Percentiles rank a stretch among this genome's conserved stretches.
Conservation (phyloP, 2,797 vertebrate species). For the Tenualosa thibaudeaui region DNA sequence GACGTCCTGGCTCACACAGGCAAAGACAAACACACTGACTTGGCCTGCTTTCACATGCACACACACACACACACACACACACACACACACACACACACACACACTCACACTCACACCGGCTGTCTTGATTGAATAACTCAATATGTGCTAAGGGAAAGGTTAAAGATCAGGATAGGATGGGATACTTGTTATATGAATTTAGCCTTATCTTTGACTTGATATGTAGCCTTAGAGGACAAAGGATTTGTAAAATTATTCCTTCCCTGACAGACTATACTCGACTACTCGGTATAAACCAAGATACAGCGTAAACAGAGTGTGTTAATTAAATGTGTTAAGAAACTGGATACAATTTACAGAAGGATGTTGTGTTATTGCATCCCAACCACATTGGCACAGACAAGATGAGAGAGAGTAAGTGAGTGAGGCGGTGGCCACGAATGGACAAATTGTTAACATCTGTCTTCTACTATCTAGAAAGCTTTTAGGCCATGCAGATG, state of each 20-base stretch:
- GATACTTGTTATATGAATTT: neutral
- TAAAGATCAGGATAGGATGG: slow-evolving; percentile 40
- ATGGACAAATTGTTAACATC: slow-evolving; percentile 41
- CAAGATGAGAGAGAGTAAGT: neutral
- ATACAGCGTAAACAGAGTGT: no score
- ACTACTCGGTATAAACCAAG: no score
- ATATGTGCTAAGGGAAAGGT: slow-evolving; percentile 35
- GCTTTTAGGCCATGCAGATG: slow-evolving; percentile 14
- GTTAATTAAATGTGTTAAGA: no score
- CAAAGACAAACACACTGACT: slow-evolving; percentile 52
- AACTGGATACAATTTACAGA: no score
- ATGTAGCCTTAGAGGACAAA: neutral
- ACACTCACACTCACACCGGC: slow-evolving; percentile 30
- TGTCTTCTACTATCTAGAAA: slow-evolving; percentile 34
- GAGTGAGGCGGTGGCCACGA: neutral
- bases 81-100: no score
- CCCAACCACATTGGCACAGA: neutral
- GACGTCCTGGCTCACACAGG: slow-evolving; percentile 57
- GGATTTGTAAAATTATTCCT: no score
- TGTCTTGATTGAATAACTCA: slow-evolving; percentile 40
- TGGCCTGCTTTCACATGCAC: slow-evolving; percentile 24
- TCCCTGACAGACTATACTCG: no score
- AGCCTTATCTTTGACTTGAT: neutral
- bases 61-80: no score
- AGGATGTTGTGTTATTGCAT: no score